Conservation (phyloP, 1,140 invertebrate species). For the Ectropis grisescens region DNA sequence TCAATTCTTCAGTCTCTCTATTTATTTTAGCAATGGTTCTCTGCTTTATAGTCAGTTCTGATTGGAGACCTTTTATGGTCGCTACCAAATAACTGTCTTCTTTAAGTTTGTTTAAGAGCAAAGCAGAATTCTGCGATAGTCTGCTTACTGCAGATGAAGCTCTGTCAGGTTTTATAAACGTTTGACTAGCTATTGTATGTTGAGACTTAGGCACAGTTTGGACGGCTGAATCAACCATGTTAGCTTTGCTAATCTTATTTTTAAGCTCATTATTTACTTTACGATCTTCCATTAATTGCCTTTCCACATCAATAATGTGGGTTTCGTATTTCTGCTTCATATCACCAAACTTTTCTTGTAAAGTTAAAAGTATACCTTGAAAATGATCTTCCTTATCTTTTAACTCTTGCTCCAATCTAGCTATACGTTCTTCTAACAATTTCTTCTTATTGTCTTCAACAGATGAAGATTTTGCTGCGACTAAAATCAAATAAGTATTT, state of each 20-base stretch:
- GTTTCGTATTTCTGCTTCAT: conserved; percentile 82
- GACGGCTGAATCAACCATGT: conserved; percentile 26
- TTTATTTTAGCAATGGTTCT: conserved; percentile 77
- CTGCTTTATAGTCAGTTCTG: conserved; percentile 80
- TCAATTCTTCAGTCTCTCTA: conserved; percentile 80
- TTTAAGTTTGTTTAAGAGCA: conserved; percentile 72
- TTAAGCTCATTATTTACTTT: conserved; percentile 71
- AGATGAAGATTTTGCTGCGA: conserved; percentile 71
- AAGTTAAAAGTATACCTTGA: conserved; percentile 76
- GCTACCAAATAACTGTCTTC: conserved; percentile 83
- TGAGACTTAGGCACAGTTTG: conserved; percentile 35
- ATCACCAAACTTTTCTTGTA: conserved; percentile 81
- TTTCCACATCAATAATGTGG: conserved; percentile 80
- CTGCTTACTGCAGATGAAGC: conserved; percentile 56
- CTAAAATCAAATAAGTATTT: conserved; percentile 29
- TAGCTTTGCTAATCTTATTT: conserved; percentile 63
- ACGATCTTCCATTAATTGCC: conserved; percentile 73
- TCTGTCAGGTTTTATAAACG: conserved; percentile 40
- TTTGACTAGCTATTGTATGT: conserved; percentile 38
- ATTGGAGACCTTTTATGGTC: conserved; percentile 81
- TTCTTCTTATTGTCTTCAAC: conserved; percentile 73
- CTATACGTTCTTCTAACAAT: conserved; percentile 79
- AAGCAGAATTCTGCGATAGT: conserved; percentile 67
- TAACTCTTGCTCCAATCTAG: conserved; percentile 76
- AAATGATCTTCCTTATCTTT: conserved; percentile 76